Percentiles rank a stretch among this genome's conserved stretches.
phyloP scores from a whole-genome alignment of 1,140 invertebrate species.

The Epicauta chinensis region DNA sequence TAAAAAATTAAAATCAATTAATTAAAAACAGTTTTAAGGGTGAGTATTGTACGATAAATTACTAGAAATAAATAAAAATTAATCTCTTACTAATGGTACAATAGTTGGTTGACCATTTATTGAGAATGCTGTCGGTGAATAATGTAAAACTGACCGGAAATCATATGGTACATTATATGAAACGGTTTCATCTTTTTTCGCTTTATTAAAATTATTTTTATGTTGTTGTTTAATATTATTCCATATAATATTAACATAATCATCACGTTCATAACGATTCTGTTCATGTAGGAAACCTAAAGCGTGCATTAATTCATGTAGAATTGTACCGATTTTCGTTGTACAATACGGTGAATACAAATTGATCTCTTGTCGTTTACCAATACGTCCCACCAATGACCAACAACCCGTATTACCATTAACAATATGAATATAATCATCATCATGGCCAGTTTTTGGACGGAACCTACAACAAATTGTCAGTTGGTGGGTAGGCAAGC shows the following conservation, averaged over 20 bases:
- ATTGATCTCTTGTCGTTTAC: slow-evolving; percentile 65
- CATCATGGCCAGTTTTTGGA: slow-evolving; percentile 50
- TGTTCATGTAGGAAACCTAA: slow-evolving; percentile 85
- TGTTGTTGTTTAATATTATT: slow-evolving; percentile 63
- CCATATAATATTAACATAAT: slow-evolving; percentile 64
- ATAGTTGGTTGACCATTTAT: slow-evolving; percentile 66
- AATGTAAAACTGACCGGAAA: slow-evolving; percentile 80
- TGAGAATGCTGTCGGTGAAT: slow-evolving; percentile 70
- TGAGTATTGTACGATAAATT: too few relatives aligned
- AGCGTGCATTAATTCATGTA: slow-evolving; percentile 82
- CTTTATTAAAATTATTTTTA: slow-evolving; percentile 64
- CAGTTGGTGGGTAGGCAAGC: too few relatives aligned
- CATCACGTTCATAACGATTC: slow-evolving; percentile 70
- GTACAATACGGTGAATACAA: slow-evolving; percentile 53
- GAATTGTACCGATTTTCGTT: slow-evolving; percentile 62
- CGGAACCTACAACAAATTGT: slow-evolving; percentile 27
- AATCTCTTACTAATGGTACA: slow-evolving; percentile 51
- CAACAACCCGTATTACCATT: slow-evolving; percentile 69
- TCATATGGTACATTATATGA: slow-evolving; percentile 67
- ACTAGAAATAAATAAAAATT: neutral
- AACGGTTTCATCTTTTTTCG: slow-evolving; percentile 47
- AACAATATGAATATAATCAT: slow-evolving; percentile 62
- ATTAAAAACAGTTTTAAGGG: too few relatives aligned
- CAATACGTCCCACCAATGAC: slow-evolving; percentile 68
- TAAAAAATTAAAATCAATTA: too few relatives aligned